A percentile compares a stretch with the other conserved stretches of the same genome.
Conservation (phyloP, 2,797 vertebrate species). For the Anomalospiza imberbis region DNA sequence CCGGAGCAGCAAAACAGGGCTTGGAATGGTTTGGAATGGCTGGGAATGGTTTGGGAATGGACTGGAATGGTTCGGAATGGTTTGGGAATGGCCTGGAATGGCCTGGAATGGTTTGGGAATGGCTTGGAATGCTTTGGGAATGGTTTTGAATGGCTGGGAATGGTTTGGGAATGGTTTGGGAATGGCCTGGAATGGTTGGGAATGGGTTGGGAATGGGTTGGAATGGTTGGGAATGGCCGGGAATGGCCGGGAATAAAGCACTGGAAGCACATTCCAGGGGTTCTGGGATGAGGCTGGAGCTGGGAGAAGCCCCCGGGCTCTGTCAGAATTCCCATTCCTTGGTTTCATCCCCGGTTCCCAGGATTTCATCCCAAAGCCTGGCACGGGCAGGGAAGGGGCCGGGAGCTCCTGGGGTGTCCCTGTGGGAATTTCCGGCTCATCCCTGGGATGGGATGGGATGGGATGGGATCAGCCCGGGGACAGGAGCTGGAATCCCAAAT, state of each 20-base stretch:
- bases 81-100: too few species aligned
- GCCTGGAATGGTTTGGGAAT: too few species aligned
- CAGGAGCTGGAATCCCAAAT: neutral
- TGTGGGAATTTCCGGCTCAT: neutral
- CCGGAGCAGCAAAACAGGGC: fast-evolving
- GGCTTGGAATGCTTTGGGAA: too few species aligned
- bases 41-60: too few species aligned
- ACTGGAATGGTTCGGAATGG: too few species aligned
- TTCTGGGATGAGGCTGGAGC: neutral
- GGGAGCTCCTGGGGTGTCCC: neutral
- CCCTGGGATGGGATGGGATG: neutral
- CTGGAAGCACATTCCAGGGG: neutral
- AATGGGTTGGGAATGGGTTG: neutral
- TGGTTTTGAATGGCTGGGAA: too few species aligned
- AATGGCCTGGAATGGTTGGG: too few species aligned
- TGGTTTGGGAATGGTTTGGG: too few species aligned
- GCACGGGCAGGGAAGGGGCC: neutral
- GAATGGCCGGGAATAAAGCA: neutral
- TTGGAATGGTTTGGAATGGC: neutral
- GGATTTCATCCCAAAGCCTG: neutral
- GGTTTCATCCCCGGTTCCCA: neutral
- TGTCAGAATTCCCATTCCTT: neutral
- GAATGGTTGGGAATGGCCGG: neutral
- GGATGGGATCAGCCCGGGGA: neutral
- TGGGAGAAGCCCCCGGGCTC: neutral